phyloP scores from a whole-genome alignment of 1,140 invertebrate species.

The Zaprionus kolodkinae region DNA sequence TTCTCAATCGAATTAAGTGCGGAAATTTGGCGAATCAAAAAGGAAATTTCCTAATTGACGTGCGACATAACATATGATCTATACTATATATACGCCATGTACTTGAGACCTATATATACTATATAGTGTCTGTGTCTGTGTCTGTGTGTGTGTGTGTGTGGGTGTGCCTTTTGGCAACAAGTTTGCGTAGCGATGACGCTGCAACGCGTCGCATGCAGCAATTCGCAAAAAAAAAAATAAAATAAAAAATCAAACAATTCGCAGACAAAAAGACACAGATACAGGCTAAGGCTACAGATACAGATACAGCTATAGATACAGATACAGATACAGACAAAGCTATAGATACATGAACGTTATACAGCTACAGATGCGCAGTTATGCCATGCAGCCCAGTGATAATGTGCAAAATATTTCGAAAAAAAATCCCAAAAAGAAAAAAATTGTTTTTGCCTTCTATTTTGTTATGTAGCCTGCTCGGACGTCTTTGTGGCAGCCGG shows the following conservation, averaged over 20 bases:
- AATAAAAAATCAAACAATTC: conserved; percentile 32
- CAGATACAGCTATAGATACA: conserved; percentile 17
- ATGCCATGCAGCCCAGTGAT: conserved; percentile 53
- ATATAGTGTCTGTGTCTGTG: not conserved
- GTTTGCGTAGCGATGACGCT: conserved; percentile 58
- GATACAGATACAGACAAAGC: conserved; percentile 19
- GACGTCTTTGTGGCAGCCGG: conserved; percentile 21
- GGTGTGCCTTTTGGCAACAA: conserved; percentile 24
- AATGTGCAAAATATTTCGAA: conserved; percentile 52
- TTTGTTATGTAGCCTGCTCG: conserved; percentile 12
- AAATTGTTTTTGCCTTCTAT: conserved; percentile 16
- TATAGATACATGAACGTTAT: not conserved
- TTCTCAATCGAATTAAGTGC: conserved; percentile 9
- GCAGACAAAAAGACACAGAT: conserved; percentile 13
- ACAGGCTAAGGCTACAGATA: conserved; percentile 7
- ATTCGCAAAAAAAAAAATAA: conserved; percentile 21
- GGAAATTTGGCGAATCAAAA: conserved; percentile 23
- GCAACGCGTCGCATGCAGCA: conserved; percentile 53
- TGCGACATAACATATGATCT: not conserved
- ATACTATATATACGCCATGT: not conserved
- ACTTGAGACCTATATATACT: conserved; percentile 13
- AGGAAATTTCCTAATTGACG: conserved; percentile 4
- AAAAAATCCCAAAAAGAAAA: conserved; percentile 38
- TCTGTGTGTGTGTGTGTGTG: conserved; percentile 10
- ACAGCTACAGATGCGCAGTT: conserved; percentile 33